Base-by-base conservation (phyloP, 2,113 vertebrate genomes). In the Euleptes europaea region DNA sequence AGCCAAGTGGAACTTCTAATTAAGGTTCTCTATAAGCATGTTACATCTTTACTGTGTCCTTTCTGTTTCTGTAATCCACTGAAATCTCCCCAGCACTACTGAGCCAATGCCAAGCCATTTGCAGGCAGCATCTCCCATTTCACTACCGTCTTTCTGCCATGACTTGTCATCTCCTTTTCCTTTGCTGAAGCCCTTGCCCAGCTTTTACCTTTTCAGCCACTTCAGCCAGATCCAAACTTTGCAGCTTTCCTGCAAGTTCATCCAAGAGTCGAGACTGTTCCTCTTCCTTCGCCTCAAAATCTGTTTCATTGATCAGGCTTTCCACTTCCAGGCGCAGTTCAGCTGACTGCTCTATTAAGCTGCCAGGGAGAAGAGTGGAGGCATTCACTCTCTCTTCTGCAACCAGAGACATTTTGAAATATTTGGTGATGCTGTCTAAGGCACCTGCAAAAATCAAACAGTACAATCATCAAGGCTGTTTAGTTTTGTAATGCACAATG, bases 221-320 rank as follows among this genome's bases (percentile, higher is more conserved):
- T 0, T 95, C 95, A 0, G 97, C 96, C 14, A 99, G 96, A 88
- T 99, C 98, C 86, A 99, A 95, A 84, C 96, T 98, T 88, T 99
- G 97, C 77, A 99, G 96, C 89, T 98, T 97, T 79, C 97, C 97
- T 0, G 98, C 98, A 1, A 99, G 96, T 80, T 98, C 96, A 74
- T 99, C 98, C 86, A 99, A 94, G 33, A 95, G 97, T 72, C 96
- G 97, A 0, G 97, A 96, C 88, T 98, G 97, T 75, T 98, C 97
- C 78, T 97, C 95, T 79, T 99, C 97, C 31, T 93, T 97, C 78
- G 94, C 94, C 86, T 94, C 94, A 93, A 98, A 98, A 84, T 95
- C 96, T 66, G 85, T 97, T 79, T 96, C 94, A 66, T 96, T 93
- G 92, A 99, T 96, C 90, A 97, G 90, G 73, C 96, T 95, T 90